Percentiles rank a stretch among this genome's conserved stretches.
Conservation (phyloP, 2,797 vertebrate genomes). For the Sardinella longiceps region DNA sequence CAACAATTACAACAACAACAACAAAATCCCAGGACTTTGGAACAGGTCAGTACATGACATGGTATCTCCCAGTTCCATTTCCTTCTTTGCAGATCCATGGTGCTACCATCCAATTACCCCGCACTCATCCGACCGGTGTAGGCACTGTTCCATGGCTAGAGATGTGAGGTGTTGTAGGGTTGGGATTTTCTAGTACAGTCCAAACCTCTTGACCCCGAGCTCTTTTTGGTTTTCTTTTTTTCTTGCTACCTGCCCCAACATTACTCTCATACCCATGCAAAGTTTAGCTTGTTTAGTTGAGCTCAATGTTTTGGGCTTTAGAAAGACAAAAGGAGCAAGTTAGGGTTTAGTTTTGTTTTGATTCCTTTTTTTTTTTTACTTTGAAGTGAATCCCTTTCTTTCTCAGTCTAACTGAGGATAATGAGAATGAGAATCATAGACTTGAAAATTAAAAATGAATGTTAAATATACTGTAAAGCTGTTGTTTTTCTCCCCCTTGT, state of each 20-base stretch:
- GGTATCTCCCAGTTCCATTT: conserved; percentile 76
- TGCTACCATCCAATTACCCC: conserved; percentile 94
- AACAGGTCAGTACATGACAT: conserved; percentile 86
- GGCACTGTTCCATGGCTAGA: conserved; percentile 82
- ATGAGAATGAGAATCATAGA: conserved; percentile 84
- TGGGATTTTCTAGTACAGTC: conserved; percentile 80
- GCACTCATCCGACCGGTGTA: conserved; percentile 81
- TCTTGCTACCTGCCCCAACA: conserved; percentile 62
- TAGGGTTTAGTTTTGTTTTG: conserved; percentile 61
- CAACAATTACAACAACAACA: conserved; percentile 53
- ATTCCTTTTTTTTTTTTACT: conserved; percentile 57
- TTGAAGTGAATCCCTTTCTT: conserved; percentile 68
- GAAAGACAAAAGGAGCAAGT: conserved; percentile 76
- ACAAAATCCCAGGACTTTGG: conserved; percentile 87
- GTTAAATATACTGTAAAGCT: conserved; percentile 72
- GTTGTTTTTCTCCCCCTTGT: conserved; percentile 43
- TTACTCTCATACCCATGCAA: not conserved
- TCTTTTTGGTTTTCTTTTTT: conserved; percentile 71
- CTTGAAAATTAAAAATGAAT: conserved; percentile 81
- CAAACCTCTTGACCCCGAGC: conserved; percentile 82
- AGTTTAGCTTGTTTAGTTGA: conserved; percentile 11
- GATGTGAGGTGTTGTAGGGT: conserved; percentile 72
- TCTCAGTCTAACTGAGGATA: conserved; percentile 94
- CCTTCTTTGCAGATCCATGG: conserved; percentile 89
- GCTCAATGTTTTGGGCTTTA: conserved; percentile 76